Evolutionary conservation across 2,797 vertebrate genomes (phyloP).

Genomic region (Erethizon dorsatum): DNA sequence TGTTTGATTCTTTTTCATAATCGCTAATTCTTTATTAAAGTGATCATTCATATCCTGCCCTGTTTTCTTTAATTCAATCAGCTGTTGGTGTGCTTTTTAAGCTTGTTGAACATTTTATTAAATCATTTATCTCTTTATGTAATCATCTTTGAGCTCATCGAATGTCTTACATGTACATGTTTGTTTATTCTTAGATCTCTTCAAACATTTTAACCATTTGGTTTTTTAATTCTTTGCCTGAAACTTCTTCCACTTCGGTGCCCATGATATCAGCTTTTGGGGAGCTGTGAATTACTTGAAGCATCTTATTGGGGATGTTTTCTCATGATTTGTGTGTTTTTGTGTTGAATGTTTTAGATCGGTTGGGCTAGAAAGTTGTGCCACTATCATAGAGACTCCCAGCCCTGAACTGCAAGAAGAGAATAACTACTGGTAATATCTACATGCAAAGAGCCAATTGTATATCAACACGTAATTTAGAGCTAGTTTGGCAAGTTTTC

Average conservation of each 20-base stretch:
- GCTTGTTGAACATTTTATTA: not conserved
- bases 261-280: not conserved
- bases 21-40: not conserved
- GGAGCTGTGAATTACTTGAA: not conserved
- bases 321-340: not conserved
- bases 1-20: not conserved
- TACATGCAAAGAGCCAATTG: not conserved
- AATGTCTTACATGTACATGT: not conserved
- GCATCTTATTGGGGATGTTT: not conserved
- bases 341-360: not conserved
- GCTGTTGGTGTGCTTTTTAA: not conserved
- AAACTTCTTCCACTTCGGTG: not conserved
- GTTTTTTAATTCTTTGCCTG: not conserved
- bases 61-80: not conserved
- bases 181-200: not conserved
- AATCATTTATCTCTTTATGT: not conserved
- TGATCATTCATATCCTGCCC: not conserved
- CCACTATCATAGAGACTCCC: not conserved
- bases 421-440: not conserved
- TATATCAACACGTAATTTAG: not conserved
- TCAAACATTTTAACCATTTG: not conserved
- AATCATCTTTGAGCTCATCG: not conserved
- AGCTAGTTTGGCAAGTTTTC: not conserved
- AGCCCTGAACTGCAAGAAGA: not conserved
- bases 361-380: not conserved